A percentile compares a stretch with the other conserved stretches of the same genome.
Conservation (phyloP, 2,113 vertebrate species). For the Melospiza melodia region DNA sequence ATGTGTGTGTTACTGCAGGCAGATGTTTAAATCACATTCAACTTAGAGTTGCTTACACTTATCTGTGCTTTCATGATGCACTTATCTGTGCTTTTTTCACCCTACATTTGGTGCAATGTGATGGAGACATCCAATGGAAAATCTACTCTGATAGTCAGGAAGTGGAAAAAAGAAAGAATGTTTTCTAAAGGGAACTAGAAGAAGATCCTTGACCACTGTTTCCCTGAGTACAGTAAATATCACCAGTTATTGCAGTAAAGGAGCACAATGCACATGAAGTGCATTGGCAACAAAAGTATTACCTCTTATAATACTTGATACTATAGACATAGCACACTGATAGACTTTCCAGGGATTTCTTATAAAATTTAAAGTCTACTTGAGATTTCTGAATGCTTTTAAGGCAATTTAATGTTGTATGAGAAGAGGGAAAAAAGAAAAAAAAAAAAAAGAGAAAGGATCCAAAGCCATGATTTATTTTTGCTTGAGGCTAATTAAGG, state of each 20-base stretch:
- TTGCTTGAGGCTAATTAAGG: constrained; percentile 34
- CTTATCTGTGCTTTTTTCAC: no score
- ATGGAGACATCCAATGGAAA: not conserved
- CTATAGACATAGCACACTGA: not conserved
- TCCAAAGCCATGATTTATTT: constrained; percentile 42
- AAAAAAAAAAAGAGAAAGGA: no score
- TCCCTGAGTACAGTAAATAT: not conserved
- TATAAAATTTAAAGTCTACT: not conserved
- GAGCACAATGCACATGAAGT: not conserved
- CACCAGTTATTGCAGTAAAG: not conserved
- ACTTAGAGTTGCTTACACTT: not conserved
- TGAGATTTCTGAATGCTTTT: not conserved
- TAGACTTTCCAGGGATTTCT: not conserved
- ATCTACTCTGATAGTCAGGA: not conserved
- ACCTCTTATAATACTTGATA: not conserved
- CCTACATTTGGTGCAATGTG: not conserved
- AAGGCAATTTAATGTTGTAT: not conserved
- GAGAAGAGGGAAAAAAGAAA: not conserved
- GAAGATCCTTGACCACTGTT: not conserved
- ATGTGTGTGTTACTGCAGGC: not conserved
- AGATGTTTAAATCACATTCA: not conserved
- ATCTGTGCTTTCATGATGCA: not conserved
- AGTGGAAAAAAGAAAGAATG: not conserved
- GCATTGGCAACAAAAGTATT: not conserved
- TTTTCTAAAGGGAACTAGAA: not conserved